A percentile compares a stretch with the other conserved stretches of the same genome.
These are phyloP conservation scores for Pristionchus fissidentatus DNA, from an alignment of 2,888 invertebrate species.

Conservation along the genomic window DNA sequence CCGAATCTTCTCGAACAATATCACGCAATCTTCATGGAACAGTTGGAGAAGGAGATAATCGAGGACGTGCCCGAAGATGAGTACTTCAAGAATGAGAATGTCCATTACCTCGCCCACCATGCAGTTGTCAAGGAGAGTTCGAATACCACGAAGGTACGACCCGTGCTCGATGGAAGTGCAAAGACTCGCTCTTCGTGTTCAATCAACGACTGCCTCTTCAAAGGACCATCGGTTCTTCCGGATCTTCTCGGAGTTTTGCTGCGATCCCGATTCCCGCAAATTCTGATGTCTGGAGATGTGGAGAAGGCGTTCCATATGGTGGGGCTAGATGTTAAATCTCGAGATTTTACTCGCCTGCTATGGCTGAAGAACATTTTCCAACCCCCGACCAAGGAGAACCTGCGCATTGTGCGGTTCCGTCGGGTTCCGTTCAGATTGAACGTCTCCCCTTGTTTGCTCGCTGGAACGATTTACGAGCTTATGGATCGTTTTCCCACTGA, in stretches of 20 bases:
- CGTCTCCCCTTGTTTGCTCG: conserved; percentile 46
- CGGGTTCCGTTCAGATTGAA: conserved; percentile 49
- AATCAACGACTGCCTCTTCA: conserved; percentile 53
- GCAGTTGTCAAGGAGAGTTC: conserved; percentile 47
- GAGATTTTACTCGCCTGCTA: conserved; percentile 48
- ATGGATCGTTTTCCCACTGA: conserved; percentile 4
- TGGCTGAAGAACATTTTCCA: conserved; percentile 44
- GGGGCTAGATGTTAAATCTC: conserved; percentile 45
- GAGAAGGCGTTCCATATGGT: conserved; percentile 58
- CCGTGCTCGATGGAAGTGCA: conserved; percentile 54
- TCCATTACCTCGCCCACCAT: conserved; percentile 50
- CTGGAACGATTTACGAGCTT: neutral
- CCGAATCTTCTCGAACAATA: conserved; percentile 32
- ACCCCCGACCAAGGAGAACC: conserved; percentile 32
- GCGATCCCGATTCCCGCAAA: conserved; percentile 2
- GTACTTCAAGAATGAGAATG: neutral
- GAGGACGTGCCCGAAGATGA: conserved; percentile 39
- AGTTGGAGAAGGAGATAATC: conserved; percentile 45
- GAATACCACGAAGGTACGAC: conserved; percentile 51
- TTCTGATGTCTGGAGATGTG: conserved; percentile 49
- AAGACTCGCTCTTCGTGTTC: neutral
- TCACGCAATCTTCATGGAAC: conserved; percentile 34
- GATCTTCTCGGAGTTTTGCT: conserved; percentile 51
- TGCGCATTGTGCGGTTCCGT: conserved; percentile 18
- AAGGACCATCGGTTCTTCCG: conserved; percentile 50